Conservation (phyloP, 2,797 vertebrate species). For the Crenichthys baileyi region DNA sequence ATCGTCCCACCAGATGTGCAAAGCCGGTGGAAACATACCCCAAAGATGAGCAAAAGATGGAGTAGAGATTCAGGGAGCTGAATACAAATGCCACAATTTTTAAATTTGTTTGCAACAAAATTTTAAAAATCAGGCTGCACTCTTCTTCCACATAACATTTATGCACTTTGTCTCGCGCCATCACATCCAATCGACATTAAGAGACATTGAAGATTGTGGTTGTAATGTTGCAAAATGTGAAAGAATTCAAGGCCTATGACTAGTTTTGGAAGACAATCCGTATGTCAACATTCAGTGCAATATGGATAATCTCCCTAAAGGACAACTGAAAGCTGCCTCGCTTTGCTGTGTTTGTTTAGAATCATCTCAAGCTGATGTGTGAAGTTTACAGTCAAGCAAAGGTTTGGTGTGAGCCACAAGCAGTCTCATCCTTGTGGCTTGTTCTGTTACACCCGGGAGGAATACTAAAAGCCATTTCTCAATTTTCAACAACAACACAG, state of each 20-base stretch:
- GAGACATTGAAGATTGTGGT: too few species aligned
- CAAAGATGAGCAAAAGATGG: too few species aligned
- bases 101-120: too few species aligned
- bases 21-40: too few species aligned
- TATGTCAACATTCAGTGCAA: background rate
- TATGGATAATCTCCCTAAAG: background rate
- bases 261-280: background rate
- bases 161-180: too few species aligned
- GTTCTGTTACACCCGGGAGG: conserved; percentile 55
- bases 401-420: conserved; percentile 38
- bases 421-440: conserved; percentile 43
- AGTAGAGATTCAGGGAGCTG: too few species aligned
- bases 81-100: too few species aligned
- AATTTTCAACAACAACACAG: conserved; percentile 29
- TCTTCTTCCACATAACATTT: too few species aligned
- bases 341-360: conserved; percentile 9
- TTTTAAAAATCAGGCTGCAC: too few species aligned
- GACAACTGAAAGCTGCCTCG: background rate
- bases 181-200: too few species aligned
- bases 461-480: conserved; percentile 38
- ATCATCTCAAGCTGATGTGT: conserved; percentile 45
- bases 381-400: conserved; percentile 55
- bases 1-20: too few species aligned
- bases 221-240: background rate
- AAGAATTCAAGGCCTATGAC: background rate